Evolutionary conservation across 2,888 invertebrate species (phyloP), one percentile per base, ranked within the genome.

Genomic region (Sabellastarte sp.): DNA sequence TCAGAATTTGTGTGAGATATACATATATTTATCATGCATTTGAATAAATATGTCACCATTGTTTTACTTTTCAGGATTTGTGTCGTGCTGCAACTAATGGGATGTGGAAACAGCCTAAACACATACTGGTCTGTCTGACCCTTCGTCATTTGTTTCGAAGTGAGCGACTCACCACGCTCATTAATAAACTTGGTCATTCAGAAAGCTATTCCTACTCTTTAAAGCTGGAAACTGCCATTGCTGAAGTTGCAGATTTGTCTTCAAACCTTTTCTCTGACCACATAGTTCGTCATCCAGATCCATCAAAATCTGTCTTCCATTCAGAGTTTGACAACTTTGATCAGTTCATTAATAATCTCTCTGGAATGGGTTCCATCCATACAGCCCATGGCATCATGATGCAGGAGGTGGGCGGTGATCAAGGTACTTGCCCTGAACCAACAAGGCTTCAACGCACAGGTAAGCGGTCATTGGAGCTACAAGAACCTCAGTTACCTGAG

Each of bases 291-390:
- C 31, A 65, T 32, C 69, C 68, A 30, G n/a, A n/a, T n/a, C 26
- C 52, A 32, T 62, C 32, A 2, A 57, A 60, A 20, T 66, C 69
- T 20, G 33, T 71, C 0, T 74, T 73, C 50, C 71, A 74, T 64
- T 66, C 69, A n/a, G 69, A 72, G 32, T 74, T 73, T 64, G 71
- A 71, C 61, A 72, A 69, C 32, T 71, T 69, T 59, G 72, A 74
- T 57, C 64, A 69, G 63, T 57, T 70, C 1, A 50, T 73, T 20
- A 72, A 72, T 61, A 63, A 63, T 29, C 33, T 68, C 32, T 32
- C 62, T n/a, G 69, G 70, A 1, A 59, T 28, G 26, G 72, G 57
- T 1, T 72, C 72, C 29, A 50, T 73, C 10, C 70, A 73, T 50
- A 72, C 64, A 33, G 65, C 72, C 5, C 71, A 73, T 68, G 74